Evolutionary conservation across 2,113 vertebrate genomes (phyloP).

Genomic region (Prinia subflava): DNA sequence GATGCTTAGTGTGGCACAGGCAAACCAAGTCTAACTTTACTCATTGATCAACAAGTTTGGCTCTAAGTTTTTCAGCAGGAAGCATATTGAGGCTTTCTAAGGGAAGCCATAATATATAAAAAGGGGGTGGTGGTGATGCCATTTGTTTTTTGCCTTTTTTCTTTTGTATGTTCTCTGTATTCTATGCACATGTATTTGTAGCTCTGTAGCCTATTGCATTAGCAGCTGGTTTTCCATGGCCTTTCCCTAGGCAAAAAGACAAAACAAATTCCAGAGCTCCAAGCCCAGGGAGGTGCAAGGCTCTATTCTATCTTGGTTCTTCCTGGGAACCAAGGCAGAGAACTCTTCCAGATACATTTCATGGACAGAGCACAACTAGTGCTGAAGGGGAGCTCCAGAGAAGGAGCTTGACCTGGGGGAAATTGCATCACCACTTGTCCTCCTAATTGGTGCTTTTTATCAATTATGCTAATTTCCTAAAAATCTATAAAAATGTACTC

Average conservation of each 20-base stretch:
- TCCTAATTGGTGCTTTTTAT: background rate
- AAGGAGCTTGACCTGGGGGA: background rate
- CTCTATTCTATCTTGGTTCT: background rate
- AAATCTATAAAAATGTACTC: background rate
- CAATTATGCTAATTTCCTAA: background rate
- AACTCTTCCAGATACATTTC: background rate
- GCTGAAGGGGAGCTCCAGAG: too few relatives aligned
- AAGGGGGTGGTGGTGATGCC: rapidly evolving
- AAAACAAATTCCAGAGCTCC: background rate
- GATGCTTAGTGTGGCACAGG: background rate
- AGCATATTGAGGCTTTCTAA: background rate
- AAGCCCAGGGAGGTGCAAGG: background rate
- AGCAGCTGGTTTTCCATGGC: background rate
- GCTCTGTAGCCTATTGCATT: too few relatives aligned
- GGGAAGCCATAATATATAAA: background rate
- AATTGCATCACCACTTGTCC: background rate
- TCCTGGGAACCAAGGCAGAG: background rate
- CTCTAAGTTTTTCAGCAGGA: background rate
- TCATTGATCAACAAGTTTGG: background rate
- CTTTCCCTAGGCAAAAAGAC: background rate
- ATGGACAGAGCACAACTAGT: background rate
- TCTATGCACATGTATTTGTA: background rate
- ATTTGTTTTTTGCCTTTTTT: background rate
- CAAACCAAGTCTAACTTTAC: background rate
- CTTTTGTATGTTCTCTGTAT: background rate